phyloP scores from a whole-genome alignment of 2,113 vertebrate species.

The Rhegmatorhina hoffmannsi region DNA sequence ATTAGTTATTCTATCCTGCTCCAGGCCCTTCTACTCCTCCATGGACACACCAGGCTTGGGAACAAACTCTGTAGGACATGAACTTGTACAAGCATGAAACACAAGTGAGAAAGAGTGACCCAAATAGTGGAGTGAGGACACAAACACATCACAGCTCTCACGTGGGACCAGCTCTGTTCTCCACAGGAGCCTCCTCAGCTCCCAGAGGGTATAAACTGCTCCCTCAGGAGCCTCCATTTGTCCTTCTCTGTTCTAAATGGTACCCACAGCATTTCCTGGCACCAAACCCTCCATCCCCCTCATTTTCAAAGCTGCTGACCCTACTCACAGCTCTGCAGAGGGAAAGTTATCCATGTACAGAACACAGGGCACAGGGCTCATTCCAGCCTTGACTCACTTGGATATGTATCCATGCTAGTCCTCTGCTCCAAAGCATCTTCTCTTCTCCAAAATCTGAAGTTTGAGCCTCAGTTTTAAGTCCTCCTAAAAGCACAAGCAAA shows the following conservation, averaged over 20 bases:
- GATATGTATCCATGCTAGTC: fast-evolving
- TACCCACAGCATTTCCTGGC: neutral
- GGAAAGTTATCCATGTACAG: neutral
- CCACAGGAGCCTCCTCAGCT: neutral
- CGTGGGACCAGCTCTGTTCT: neutral
- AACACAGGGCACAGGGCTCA: neutral
- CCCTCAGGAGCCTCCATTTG: neutral
- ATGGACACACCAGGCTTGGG: neutral
- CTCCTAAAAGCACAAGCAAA: neutral
- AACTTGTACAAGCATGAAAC: neutral
- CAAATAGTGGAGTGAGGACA: neutral
- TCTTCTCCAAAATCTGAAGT: neutral
- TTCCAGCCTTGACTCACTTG: neutral
- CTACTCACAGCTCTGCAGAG: neutral
- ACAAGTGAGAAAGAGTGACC: neutral
- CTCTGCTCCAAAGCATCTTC: neutral
- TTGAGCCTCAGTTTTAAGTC: neutral
- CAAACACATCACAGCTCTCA: neutral
- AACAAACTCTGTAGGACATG: neutral
- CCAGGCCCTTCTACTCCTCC: neutral
- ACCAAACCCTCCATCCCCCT: neutral
- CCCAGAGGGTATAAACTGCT: fast-evolving
- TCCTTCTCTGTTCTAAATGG: neutral
- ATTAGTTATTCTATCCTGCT: neutral
- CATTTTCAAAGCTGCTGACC: neutral